Conservation (phyloP, 2,797 vertebrate species). For the Meriones psammophilus region DNA sequence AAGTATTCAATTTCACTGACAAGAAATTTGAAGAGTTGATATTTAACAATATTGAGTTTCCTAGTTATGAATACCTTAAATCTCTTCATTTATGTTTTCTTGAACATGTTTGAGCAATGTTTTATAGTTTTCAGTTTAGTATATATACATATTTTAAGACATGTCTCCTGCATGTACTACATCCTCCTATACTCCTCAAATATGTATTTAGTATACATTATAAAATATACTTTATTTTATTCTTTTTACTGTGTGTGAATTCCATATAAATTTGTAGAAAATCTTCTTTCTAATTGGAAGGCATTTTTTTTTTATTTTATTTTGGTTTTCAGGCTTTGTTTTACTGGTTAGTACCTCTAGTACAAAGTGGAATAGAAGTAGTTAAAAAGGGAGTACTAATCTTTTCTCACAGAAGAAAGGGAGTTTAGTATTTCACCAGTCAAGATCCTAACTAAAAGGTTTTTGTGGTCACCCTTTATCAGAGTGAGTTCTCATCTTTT, state of each 20-base stretch:
- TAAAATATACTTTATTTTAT: background rate
- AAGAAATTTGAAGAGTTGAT: conserved; percentile 20
- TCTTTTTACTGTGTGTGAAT: background rate
- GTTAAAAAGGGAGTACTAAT: background rate
- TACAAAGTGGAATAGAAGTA: background rate
- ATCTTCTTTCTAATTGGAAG: conserved; percentile 6
- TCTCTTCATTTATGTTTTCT: conserved; percentile 45
- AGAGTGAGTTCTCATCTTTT: background rate
- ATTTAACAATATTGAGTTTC: background rate
- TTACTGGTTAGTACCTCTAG: background rate
- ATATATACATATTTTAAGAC: background rate
- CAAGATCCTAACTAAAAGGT: background rate
- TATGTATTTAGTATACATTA: background rate
- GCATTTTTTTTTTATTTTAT: background rate
- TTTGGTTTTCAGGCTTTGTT: conserved; percentile 28
- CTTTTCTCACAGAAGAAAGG: background rate
- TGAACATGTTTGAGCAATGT: background rate
- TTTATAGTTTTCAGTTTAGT: conserved; percentile 8
- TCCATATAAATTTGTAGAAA: conserved; percentile 21
- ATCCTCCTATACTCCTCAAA: background rate
- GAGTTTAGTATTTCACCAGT: conserved; percentile 25
- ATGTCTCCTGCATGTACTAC: background rate
- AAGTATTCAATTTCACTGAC: background rate
- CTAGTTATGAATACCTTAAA: background rate
- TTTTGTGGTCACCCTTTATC: background rate